Evolutionary conservation across 2,888 invertebrate genomes (phyloP).

Genomic region (Pristionchus entomophagus): DNA sequence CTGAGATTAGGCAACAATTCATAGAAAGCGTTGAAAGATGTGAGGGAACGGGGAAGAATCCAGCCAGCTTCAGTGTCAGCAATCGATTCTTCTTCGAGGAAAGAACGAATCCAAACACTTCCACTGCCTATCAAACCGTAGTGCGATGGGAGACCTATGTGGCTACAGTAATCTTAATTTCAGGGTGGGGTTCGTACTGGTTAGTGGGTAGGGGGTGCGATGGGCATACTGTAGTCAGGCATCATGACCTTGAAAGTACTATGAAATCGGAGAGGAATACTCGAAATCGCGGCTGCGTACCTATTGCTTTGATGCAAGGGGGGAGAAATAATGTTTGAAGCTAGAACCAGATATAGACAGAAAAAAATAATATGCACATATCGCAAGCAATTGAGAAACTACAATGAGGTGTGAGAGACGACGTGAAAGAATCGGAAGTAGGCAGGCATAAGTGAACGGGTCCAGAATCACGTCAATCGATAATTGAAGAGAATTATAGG

Average conservation of each 20-base stretch:
- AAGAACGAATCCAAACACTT: neutral
- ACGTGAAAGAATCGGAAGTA: neutral
- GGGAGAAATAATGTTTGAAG: neutral
- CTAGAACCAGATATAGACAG: neutral
- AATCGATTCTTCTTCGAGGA: neutral
- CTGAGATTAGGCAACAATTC: constrained; percentile 10
- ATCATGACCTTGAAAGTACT: neutral
- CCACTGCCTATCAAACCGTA: neutral
- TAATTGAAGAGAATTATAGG: constrained; percentile 1
- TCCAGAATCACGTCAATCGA: constrained; percentile 8
- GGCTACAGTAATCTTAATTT: constrained; percentile 14
- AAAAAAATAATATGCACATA: neutral
- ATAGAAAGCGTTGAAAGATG: constrained; percentile 17
- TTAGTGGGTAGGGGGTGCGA: no score
- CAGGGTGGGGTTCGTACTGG: no score
- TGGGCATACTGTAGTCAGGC: constrained; percentile 1
- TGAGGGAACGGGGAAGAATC: constrained; percentile 10
- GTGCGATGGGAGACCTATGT: constrained; percentile 35
- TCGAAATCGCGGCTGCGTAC: constrained; percentile 11
- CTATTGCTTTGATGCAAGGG: neutral
- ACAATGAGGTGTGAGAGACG: neutral
- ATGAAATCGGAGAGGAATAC: neutral
- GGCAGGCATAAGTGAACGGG: neutral
- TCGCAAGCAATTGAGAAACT: neutral
- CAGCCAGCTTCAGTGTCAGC: neutral